Evolutionary conservation across 2,113 vertebrate species (phyloP), one percentile per base, ranked within the genome.

Genomic region (Agelaius tricolor): DNA sequence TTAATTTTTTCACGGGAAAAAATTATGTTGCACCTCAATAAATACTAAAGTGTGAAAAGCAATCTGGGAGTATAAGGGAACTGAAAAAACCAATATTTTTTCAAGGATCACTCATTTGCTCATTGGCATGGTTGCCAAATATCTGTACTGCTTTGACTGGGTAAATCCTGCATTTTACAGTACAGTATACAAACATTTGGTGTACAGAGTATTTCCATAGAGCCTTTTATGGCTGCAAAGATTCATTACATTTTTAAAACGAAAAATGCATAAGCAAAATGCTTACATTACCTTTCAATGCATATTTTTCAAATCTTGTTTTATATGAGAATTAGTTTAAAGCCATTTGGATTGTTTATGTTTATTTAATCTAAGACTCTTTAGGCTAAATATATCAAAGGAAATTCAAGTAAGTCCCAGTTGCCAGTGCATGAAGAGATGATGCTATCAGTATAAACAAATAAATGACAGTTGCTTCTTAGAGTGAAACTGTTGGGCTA

Each of bases 361-460:
- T 84, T 93, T 85, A 51, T 74, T 92, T 88, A 59, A 83, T 80
- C 54, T 76, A 79, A 63, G 81, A 83, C 52, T 84, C 49, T 94
- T 69, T 72, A 85, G 78, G 72, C 31, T 84, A 83, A 88, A 85
- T 80, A 78, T 83, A 80, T 82, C 78, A 90, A 93, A 88, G 67
- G 67, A 93, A 96, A 85, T 89, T 73, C 90, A 95, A 87, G 46
- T 37, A 54, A 88, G 43, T 87, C 67, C 84, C 78, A 41, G 43
- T 62, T 89, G 81, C 46, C 51, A 43, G 33, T 31, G 85, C 73
- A 81, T 37, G 54, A 52, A 88, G 57, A 85, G 67, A 91, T 3
- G 57, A 84, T 77, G 47, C 28, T 90, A 86, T 71, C 55, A 24
- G 54, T 63, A 11, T 1, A 1, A 46, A 46, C 20, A 83, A 74